Percentiles rank a stretch among this genome's conserved stretches.
Evolutionary conservation across 1,140 invertebrate genomes (phyloP).

Genomic region (Scaptomyza hsui): DNA sequence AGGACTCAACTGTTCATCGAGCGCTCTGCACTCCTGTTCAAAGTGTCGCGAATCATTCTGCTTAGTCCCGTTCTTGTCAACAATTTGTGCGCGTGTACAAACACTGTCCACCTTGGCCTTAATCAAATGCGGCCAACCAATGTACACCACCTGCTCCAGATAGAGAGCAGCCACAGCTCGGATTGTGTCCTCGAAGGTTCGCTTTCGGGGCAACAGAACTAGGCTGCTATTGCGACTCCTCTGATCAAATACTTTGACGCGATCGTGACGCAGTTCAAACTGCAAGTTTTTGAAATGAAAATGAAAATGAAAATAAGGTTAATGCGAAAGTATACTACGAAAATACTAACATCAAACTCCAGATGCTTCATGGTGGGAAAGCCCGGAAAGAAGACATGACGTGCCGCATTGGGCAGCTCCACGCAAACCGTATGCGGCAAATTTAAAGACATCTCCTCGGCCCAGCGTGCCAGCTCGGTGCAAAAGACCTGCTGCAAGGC

Average conservation of each 20-base stretch:
- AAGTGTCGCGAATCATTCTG: slow-evolving; percentile 58
- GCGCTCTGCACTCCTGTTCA: slow-evolving; percentile 54
- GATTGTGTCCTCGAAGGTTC: slow-evolving; percentile 74
- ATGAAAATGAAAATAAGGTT: too few species aligned
- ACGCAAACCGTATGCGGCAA: slow-evolving; percentile 88
- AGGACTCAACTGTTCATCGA: slow-evolving; percentile 77
- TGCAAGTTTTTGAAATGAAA: slow-evolving; percentile 41
- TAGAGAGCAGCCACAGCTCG: slow-evolving; percentile 86
- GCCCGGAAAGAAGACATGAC: slow-evolving; percentile 92
- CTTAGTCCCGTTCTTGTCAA: slow-evolving; percentile 41
- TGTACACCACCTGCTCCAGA: slow-evolving; percentile 90
- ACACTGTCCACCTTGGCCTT: slow-evolving; percentile 86
- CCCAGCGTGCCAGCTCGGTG: slow-evolving; percentile 84
- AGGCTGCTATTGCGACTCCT: slow-evolving; percentile 92
- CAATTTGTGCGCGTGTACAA: slow-evolving; percentile 38
- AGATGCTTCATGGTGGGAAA: slow-evolving; percentile 96
- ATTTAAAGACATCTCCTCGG: slow-evolving; percentile 87
- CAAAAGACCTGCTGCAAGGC: slow-evolving; percentile 59
- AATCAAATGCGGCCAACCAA: slow-evolving; percentile 94
- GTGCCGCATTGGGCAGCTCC: slow-evolving; percentile 88
- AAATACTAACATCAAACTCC: slow-evolving; percentile 89
- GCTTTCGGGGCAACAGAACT: slow-evolving; percentile 87
- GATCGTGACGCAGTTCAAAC: slow-evolving; percentile 88
- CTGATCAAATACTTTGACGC: slow-evolving; percentile 95
- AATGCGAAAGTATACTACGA: too few species aligned